phyloP scores from a whole-genome alignment of 2,797 vertebrate species.

The Oreonectes daqikongensis region DNA sequence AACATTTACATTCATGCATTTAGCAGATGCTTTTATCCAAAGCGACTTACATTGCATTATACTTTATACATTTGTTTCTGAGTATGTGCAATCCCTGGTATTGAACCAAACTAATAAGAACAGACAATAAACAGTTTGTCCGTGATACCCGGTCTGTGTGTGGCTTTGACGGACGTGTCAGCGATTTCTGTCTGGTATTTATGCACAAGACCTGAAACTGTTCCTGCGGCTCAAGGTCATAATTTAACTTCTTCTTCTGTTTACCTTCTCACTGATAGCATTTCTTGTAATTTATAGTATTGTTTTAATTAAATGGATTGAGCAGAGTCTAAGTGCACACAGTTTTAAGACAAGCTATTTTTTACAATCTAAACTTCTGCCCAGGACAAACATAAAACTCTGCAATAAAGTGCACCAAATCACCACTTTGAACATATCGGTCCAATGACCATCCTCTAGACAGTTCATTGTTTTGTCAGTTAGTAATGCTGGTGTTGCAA shows the following conservation, averaged over 20 bases:
- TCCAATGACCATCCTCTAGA: too few species aligned
- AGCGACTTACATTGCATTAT: too few species aligned
- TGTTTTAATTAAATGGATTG: constrained; percentile 81
- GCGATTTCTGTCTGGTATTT: constrained; percentile 63
- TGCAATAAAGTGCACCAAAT: constrained; percentile 66
- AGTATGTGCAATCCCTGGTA: too few species aligned
- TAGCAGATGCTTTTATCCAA: too few species aligned
- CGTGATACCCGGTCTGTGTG: not conserved
- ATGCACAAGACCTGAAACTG: constrained; percentile 62
- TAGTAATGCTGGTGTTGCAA: too few species aligned
- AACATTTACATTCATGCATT: too few species aligned
- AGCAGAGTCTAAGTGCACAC: constrained; percentile 70
- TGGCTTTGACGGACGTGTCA: constrained; percentile 66
- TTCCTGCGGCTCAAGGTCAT: constrained; percentile 69
- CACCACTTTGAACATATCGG: too few species aligned
- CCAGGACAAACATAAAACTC: constrained; percentile 59
- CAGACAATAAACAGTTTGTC: not conserved
- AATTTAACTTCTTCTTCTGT: constrained; percentile 67
- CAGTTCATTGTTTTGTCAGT: too few species aligned
- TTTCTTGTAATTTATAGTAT: constrained; percentile 76
- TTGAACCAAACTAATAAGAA: too few species aligned
- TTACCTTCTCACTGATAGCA: constrained; percentile 64
- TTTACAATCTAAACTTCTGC: constrained; percentile 60
- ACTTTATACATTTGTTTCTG: too few species aligned
- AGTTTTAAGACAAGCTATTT: constrained; percentile 64